Conservation (phyloP, 2,113 vertebrate species). For the Tursiops truncatus region DNA sequence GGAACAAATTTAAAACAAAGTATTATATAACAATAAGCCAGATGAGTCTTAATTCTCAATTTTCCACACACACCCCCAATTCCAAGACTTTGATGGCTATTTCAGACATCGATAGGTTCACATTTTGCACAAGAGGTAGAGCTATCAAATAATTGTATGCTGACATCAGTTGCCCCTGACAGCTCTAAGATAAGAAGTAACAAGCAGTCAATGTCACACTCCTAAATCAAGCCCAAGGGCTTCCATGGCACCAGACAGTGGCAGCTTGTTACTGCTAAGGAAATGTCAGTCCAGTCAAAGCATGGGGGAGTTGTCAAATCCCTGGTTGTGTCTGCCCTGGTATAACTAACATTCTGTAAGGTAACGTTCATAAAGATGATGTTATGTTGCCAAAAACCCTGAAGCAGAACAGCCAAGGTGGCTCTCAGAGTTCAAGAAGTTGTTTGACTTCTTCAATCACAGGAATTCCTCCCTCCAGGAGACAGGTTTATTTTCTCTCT, state of each 20-base stretch:
- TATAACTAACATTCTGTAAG: conserved; percentile 72
- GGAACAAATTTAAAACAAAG: conserved; percentile 30
- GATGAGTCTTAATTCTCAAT: background rate
- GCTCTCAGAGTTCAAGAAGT: conserved; percentile 52
- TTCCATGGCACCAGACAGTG: conserved; percentile 84
- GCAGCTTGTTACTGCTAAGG: conserved; percentile 89
- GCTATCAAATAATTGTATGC: conserved; percentile 88
- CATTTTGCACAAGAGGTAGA: conserved; percentile 78
- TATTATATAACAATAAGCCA: background rate
- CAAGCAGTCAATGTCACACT: conserved; percentile 90
- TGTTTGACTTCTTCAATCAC: conserved; percentile 30
- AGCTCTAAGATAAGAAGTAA: conserved; percentile 93
- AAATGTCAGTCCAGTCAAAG: conserved; percentile 88
- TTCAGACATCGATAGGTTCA: conserved; percentile 82
- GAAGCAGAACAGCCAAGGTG: conserved; percentile 35
- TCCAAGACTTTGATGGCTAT: conserved; percentile 73
- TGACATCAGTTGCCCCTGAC: conserved; percentile 90
- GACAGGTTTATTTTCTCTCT: conserved; percentile 31
- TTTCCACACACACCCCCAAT: conserved; percentile 40
- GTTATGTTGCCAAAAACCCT: conserved; percentile 30
- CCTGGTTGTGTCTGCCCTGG: conserved; percentile 76
- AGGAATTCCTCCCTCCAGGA: background rate
- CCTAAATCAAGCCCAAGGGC: conserved; percentile 88
- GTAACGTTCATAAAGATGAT: conserved; percentile 74
- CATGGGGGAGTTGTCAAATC: conserved; percentile 84